Conservation (phyloP, 2,888 invertebrate species). For the Orchesellides sinensis region DNA sequence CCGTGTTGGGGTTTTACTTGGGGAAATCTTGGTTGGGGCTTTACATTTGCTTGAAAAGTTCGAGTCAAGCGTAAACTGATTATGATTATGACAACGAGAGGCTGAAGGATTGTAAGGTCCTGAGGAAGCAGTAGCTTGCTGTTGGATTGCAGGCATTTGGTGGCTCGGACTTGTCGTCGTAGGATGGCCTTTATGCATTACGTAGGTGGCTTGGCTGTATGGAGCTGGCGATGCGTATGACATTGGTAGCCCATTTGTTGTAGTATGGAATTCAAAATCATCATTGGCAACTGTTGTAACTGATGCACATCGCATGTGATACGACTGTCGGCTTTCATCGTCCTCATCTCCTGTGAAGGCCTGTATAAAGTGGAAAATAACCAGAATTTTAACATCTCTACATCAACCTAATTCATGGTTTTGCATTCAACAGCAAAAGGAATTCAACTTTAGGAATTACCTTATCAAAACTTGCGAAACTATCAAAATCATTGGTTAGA, state of each 20-base stretch:
- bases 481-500: slow-evolving; percentile 67
- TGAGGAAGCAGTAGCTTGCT: slow-evolving; percentile 13
- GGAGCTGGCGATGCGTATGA: slow-evolving; percentile 40
- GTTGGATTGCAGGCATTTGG: not conserved
- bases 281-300: slow-evolving; percentile 68
- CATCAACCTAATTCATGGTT: no score
- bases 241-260: slow-evolving; percentile 37
- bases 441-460: slow-evolving; percentile 28
- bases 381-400: no score
- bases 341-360: slow-evolving; percentile 66
- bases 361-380: slow-evolving; percentile 32
- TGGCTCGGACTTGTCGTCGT: slow-evolving; percentile 2
- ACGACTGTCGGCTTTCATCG: slow-evolving; percentile 66
- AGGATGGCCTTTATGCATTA: slow-evolving; percentile 49
- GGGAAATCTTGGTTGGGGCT: not conserved
- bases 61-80: slow-evolving; percentile 45
- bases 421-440: no score
- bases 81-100: slow-evolving; percentile 10
- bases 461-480: slow-evolving; percentile 67
- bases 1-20: slow-evolving; percentile 5
- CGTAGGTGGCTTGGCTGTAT: slow-evolving; percentile 58
- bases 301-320: slow-evolving; percentile 67
- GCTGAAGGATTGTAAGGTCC: slow-evolving; percentile 47
- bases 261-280: slow-evolving; percentile 68
- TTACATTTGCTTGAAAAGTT: slow-evolving; percentile 39